phyloP scores from a whole-genome alignment of 2,888 invertebrate species.

The Chalcosyrphus nemorum region DNA sequence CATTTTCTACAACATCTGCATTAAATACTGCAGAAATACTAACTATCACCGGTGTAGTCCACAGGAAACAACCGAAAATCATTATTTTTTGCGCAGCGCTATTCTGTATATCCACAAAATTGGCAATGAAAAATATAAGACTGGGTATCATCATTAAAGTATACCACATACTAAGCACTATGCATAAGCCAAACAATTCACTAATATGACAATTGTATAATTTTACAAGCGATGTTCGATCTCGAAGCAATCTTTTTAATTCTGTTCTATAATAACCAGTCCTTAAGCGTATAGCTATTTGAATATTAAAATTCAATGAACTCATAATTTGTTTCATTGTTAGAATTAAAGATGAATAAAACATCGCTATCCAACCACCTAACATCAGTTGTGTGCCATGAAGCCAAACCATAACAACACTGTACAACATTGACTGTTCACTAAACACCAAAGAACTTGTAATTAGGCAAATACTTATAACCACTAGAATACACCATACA shows the following conservation, averaged over 20 bases:
- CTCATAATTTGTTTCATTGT: background rate
- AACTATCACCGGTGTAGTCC: background rate
- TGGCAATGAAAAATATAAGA: background rate
- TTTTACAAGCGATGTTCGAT: background rate
- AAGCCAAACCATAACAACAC: background rate
- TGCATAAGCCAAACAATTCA: background rate
- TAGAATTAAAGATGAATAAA: background rate
- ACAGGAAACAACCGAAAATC: background rate
- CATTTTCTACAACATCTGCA: background rate
- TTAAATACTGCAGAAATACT: background rate
- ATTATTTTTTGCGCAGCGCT: background rate
- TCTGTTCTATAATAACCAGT: background rate
- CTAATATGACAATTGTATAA: background rate
- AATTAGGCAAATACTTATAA: too few relatives aligned
- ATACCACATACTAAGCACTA: background rate
- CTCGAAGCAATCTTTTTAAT: slow-evolving; percentile 1
- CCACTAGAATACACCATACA: background rate
- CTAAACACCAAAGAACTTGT: background rate
- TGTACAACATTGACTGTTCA: background rate
- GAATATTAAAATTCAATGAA: background rate
- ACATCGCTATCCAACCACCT: background rate
- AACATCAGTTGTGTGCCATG: background rate
- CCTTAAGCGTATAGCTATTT: background rate
- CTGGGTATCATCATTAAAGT: background rate
- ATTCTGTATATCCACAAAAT: background rate